These are phyloP conservation scores for Glossosoma conforme DNA, from an alignment of 1,140 invertebrate species.

Conservation along the genomic window DNA sequence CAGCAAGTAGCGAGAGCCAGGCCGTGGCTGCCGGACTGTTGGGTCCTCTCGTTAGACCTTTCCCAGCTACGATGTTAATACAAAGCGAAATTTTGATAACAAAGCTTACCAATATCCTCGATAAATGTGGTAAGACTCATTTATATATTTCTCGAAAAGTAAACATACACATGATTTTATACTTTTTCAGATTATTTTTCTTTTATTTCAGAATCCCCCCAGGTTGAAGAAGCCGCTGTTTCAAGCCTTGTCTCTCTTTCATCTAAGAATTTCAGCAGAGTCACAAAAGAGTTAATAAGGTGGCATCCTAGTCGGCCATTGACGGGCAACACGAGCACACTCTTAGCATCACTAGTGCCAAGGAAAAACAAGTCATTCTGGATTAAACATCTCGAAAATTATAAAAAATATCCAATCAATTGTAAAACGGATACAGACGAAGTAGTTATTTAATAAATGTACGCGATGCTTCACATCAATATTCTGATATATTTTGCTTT, in stretches of 20 bases:
- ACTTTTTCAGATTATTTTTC: slow-evolving; percentile 20
- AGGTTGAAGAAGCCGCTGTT: slow-evolving; percentile 41
- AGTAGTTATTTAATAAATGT: too few species aligned
- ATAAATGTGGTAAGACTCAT: slow-evolving; percentile 37
- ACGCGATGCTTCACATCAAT: too few species aligned
- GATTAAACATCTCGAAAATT: too few species aligned
- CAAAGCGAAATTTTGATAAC: slow-evolving; percentile 42
- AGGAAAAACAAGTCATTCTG: slow-evolving; percentile 29
- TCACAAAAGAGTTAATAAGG: slow-evolving; percentile 33
- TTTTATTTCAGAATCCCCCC: slow-evolving; percentile 37
- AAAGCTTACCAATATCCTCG: slow-evolving; percentile 36
- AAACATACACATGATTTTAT: not conserved
- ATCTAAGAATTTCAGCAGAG: slow-evolving; percentile 36
- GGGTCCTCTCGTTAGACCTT: slow-evolving; percentile 43
- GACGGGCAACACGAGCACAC: slow-evolving; percentile 35
- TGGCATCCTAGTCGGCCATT: slow-evolving; percentile 38
- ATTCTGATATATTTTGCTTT: too few species aligned
- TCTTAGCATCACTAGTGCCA: slow-evolving; percentile 36
- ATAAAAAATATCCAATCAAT: too few species aligned
- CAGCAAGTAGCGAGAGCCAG: slow-evolving; percentile 28
- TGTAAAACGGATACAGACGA: too few species aligned
- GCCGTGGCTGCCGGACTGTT: slow-evolving; percentile 39
- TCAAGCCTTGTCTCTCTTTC: slow-evolving; percentile 40
- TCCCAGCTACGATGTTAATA: slow-evolving; percentile 40
- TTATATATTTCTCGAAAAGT: slow-evolving; percentile 7